A percentile compares a stretch with the other conserved stretches of the same genome.
phyloP scores from a whole-genome alignment of 2,113 vertebrate genomes.

The Eublepharis macularius region DNA sequence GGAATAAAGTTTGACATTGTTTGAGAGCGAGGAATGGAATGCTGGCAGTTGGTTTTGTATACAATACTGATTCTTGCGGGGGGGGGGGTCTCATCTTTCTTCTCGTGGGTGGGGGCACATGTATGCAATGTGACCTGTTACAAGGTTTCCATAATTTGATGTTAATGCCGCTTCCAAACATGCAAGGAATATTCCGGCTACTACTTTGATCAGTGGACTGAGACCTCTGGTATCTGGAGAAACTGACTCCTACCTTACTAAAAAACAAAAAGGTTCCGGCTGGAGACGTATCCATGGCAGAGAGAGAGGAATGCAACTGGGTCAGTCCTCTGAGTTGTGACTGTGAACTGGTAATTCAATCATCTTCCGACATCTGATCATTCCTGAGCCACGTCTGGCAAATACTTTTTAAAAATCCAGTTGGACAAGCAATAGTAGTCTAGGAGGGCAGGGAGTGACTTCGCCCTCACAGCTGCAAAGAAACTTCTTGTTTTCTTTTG shows the following conservation, averaged over 20 bases:
- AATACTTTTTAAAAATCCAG: no score
- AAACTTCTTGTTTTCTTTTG: not conserved
- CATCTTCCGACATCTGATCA: slow-evolving; percentile 6
- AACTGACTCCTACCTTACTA: slow-evolving; percentile 3
- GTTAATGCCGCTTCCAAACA: not conserved
- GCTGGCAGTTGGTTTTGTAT: not conserved
- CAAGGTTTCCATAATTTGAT: not conserved
- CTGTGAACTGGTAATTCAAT: slow-evolving; percentile 19
- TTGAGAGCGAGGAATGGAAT: not conserved
- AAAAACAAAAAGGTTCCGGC: not conserved
- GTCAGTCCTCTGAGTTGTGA: not conserved
- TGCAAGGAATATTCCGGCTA: slow-evolving; percentile 17
- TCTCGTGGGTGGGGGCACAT: not conserved
- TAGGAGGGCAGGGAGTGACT: not conserved
- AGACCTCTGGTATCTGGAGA: slow-evolving; percentile 8
- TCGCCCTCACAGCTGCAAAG: not conserved
- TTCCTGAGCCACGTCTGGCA: not conserved
- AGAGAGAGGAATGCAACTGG: slow-evolving; percentile 22
- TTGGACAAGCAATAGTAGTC: no score
- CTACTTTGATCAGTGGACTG: slow-evolving; percentile 17
- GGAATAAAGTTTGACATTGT: not conserved
- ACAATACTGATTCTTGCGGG: not conserved
- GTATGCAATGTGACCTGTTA: not conserved
- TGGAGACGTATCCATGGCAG: slow-evolving; percentile 5
- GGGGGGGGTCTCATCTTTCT: not conserved